A percentile compares a stretch with the other conserved stretches of the same genome.
These are phyloP conservation scores for Amphilophus citrinellus DNA, from an alignment of 2,113 vertebrate species.

Conservation along the genomic window DNA sequence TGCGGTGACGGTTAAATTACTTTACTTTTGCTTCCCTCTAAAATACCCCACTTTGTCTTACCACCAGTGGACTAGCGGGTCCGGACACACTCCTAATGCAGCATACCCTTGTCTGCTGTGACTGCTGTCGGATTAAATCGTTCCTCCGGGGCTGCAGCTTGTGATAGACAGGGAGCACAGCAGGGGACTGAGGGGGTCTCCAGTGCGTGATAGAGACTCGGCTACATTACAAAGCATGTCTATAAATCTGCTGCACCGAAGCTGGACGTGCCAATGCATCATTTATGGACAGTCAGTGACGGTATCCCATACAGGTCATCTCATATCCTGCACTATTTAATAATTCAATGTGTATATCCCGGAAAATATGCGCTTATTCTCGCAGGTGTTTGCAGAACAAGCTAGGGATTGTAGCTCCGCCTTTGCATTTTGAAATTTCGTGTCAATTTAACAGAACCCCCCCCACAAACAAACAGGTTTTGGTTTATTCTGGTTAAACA, in stretches of 20 bases:
- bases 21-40: neutral
- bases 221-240: slow-evolving; percentile 67
- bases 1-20: neutral
- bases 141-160: slow-evolving; percentile 52
- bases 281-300: slow-evolving; percentile 65
- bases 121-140: slow-evolving; percentile 72
- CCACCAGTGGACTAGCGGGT: slow-evolving; percentile 13
- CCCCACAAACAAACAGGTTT: neutral
- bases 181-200: slow-evolving; percentile 49
- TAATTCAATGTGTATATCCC: slow-evolving; percentile 70
- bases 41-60: slow-evolving; percentile 6
- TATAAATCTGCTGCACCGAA: slow-evolving; percentile 63
- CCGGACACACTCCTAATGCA: slow-evolving; percentile 4
- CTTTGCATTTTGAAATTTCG: neutral
- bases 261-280: slow-evolving; percentile 61
- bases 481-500: neutral
- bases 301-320: slow-evolving; percentile 55
- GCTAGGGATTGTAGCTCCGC: neutral
- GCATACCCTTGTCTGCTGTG: slow-evolving; percentile 32
- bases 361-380: slow-evolving; percentile 58
- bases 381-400: slow-evolving; percentile 22
- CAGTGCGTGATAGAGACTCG: slow-evolving; percentile 39
- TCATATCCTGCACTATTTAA: slow-evolving; percentile 68
- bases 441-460: neutral
- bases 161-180: slow-evolving; percentile 58